Base-by-base conservation (phyloP, 2,888 invertebrate genomes). In the Eristalis arbustorum region DNA sequence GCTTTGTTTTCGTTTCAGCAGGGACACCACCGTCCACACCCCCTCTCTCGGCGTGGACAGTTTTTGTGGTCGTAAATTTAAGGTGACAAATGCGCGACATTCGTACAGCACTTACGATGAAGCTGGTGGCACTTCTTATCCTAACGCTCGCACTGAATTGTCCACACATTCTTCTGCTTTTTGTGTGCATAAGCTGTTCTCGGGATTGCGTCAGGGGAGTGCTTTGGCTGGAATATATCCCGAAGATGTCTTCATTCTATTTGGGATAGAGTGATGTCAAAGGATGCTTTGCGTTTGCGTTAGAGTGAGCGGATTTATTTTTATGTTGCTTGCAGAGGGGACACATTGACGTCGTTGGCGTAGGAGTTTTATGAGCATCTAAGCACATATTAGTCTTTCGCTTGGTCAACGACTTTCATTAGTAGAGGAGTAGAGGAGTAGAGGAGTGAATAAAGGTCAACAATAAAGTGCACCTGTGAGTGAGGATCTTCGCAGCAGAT, bases 21-120 rank as follows among this genome's bases (percentile, higher is more conserved):
- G 4, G 4, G 14, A 18, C n/a, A n/a, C n/a, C n/a, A 18, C 8
- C 1, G 18, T 1, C 49, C 18, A n/a, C 0, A 10, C 6, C 25
- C 10, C 49, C 66, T 66, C 66, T 56, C 62, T 73, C 68, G 18
- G 49, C 28, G 25, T 18, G 13, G 22, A 42, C 23, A 34, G 14
- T 28, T 28, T 63, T 42, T 72, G 10, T 57, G 42, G 49, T 72
- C 80, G 67, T 59, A 79, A 71, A 57, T 72, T 67, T 11, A 34
- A 72, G 56, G 56, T 67, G 80, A 79, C 69, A 73, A 82, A 71
- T 59, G 57, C 57, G 42, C 59, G 49, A 59, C 67, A 84, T 67
- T 34, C 66, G 18, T 66, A 42, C 31, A 59, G 59, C 64, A 42
- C 59, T 66, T 25, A 4, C n/a, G 11, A 23, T 22, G 18, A 42